Evolutionary conservation across 1,140 invertebrate species (phyloP).

Genomic region (Archegozetes longisetosus): DNA sequence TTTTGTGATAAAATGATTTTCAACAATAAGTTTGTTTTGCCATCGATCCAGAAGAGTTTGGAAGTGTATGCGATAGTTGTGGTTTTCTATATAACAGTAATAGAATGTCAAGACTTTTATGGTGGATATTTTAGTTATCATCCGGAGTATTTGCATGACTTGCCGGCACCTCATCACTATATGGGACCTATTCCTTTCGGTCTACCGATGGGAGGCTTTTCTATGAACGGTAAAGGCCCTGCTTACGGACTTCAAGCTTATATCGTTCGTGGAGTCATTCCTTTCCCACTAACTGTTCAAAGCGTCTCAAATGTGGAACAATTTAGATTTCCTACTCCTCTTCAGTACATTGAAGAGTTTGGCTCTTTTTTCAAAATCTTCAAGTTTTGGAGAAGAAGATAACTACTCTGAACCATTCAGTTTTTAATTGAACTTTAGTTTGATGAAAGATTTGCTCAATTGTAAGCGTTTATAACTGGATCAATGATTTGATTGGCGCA

Average conservation of each 20-base stretch:
- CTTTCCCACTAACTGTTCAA: background rate
- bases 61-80: too few relatives aligned
- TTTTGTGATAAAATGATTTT: too few relatives aligned
- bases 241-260: conserved; percentile 1
- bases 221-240: background rate
- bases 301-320: background rate
- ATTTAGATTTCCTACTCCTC: background rate
- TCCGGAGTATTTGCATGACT: conserved; percentile 1
- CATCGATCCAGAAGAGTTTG: too few relatives aligned
- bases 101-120: conserved; percentile 13
- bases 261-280: background rate
- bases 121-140: conserved; percentile 5
- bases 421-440: too few relatives aligned
- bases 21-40: too few relatives aligned
- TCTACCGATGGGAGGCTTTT: conserved; percentile 1
- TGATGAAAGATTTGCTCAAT: too few relatives aligned
- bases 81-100: too few relatives aligned
- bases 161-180: background rate
- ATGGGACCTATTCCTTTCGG: background rate
- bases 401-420: too few relatives aligned
- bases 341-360: background rate
- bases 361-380: background rate
- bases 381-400: background rate
- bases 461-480: too few relatives aligned
- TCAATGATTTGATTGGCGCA: too few relatives aligned